Evolutionary conservation across 2,113 vertebrate genomes (phyloP).

Genomic region (Podarcis cretensis): DNA sequence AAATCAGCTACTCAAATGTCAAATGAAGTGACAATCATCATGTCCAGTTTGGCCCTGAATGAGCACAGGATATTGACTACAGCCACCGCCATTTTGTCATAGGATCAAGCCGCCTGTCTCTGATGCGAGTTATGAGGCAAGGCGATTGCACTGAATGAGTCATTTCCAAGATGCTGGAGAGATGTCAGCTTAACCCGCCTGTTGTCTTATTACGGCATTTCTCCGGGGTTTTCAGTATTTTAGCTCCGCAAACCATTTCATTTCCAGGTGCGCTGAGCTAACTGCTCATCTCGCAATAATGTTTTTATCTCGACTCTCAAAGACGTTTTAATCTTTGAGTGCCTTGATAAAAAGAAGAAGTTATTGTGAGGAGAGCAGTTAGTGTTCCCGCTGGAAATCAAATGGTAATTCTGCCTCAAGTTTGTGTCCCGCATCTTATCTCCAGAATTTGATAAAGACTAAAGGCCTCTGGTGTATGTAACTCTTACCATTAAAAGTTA

Average conservation of each 20-base stretch:
- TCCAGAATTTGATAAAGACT: slow-evolving; percentile 53
- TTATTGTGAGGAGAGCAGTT: slow-evolving; percentile 42
- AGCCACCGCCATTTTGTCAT: not conserved
- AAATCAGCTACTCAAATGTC: not conserved
- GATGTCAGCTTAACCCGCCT: slow-evolving; percentile 32
- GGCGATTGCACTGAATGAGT: not conserved
- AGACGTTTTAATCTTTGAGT: slow-evolving; percentile 43
- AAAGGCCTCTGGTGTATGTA: slow-evolving; percentile 49
- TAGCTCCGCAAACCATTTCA: not conserved
- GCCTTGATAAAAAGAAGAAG: slow-evolving; percentile 29
- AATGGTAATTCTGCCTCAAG: slow-evolving; percentile 48
- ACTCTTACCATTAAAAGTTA: slow-evolving; percentile 38
- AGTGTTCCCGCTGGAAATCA: slow-evolving; percentile 54
- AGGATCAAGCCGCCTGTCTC: not conserved
- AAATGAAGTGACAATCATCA: not conserved
- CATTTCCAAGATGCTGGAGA: slow-evolving; percentile 25
- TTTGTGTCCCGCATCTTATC: slow-evolving; percentile 11
- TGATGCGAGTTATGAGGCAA: not conserved
- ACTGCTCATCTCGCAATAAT: slow-evolving; percentile 26
- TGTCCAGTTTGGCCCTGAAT: not conserved
- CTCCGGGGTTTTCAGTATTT: slow-evolving; percentile 36
- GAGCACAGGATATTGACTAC: not conserved
- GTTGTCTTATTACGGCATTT: slow-evolving; percentile 22
- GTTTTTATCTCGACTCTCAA: slow-evolving; percentile 38
- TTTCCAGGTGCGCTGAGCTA: not conserved